These are phyloP conservation scores for Rhinogobio ventralis DNA, from an alignment of 2,797 vertebrate species.

Conservation along the genomic window DNA sequence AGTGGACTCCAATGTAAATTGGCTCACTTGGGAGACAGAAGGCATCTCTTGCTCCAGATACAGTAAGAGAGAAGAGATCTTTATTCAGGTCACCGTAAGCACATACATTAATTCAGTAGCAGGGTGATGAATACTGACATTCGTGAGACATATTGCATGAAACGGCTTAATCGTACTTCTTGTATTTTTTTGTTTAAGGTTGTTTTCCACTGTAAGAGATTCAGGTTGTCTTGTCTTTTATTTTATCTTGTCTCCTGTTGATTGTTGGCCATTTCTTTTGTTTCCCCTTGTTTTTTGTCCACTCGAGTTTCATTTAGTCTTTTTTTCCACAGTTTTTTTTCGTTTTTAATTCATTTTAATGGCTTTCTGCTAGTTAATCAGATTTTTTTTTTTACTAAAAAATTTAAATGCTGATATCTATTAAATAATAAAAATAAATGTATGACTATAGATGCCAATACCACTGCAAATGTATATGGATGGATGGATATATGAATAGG, in stretches of 20 bases:
- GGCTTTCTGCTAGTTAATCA: no score
- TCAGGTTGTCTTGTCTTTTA: neutral
- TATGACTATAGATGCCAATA: neutral
- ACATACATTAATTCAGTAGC: constrained; percentile 19
- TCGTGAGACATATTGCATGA: neutral
- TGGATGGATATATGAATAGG: no score
- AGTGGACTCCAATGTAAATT: constrained; percentile 68
- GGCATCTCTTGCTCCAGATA: neutral
- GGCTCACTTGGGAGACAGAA: constrained; percentile 67
- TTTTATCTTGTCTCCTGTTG: neutral
- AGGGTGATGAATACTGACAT: neutral
- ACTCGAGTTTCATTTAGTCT: neutral
- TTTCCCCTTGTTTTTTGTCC: neutral
- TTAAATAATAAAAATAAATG: neutral
- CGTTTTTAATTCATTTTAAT: neutral
- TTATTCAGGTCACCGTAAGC: constrained; percentile 6
- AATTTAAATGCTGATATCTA: neutral
- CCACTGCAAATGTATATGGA: neutral
- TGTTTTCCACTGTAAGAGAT: neutral
- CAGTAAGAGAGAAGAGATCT: neutral
- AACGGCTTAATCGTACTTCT: neutral
- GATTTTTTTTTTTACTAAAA: neutral
- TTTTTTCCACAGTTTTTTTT: neutral
- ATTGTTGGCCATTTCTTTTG: neutral
- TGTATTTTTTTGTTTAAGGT: neutral